A percentile compares a stretch with the other conserved stretches of the same genome.
These are phyloP conservation scores for Cyanoramphus novaezelandiae DNA, from an alignment of 2,113 vertebrate genomes.

Conservation along the genomic window DNA sequence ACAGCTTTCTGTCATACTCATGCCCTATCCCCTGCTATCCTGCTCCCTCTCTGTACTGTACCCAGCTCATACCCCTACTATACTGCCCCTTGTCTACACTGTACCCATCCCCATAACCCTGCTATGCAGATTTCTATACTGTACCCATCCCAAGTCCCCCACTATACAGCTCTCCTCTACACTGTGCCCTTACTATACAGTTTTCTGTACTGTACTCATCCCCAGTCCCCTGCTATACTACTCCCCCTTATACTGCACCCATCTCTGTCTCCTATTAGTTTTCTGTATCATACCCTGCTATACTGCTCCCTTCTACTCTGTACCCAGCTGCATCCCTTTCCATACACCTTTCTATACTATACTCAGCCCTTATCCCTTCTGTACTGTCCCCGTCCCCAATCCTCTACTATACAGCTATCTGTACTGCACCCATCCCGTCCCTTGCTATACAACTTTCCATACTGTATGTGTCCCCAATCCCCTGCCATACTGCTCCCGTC, in stretches of 20 bases:
- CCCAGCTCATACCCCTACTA: fast-evolving
- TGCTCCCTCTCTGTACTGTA: background rate
- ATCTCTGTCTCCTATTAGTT: background rate
- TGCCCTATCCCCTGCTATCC: background rate
- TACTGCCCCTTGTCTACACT: background rate
- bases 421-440: background rate
- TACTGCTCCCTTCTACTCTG: background rate
- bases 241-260: background rate
- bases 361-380: too few species aligned
- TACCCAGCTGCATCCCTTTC: background rate
- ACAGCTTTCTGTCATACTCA: background rate
- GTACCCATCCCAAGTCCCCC: background rate
- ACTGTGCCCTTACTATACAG: too few species aligned
- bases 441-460: background rate
- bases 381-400: fast-evolving
- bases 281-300: too few species aligned
- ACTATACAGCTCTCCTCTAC: too few species aligned
- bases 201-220: background rate
- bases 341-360: background rate
- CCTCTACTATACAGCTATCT: background rate
- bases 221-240: background rate
- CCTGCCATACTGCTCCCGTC: too few species aligned
- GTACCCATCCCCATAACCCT: background rate
- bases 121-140: background rate
- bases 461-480: too few species aligned